A percentile compares a stretch with the other conserved stretches of the same genome.
phyloP scores from a whole-genome alignment of 2,797 vertebrate genomes.

The Sebastes vulpes region DNA sequence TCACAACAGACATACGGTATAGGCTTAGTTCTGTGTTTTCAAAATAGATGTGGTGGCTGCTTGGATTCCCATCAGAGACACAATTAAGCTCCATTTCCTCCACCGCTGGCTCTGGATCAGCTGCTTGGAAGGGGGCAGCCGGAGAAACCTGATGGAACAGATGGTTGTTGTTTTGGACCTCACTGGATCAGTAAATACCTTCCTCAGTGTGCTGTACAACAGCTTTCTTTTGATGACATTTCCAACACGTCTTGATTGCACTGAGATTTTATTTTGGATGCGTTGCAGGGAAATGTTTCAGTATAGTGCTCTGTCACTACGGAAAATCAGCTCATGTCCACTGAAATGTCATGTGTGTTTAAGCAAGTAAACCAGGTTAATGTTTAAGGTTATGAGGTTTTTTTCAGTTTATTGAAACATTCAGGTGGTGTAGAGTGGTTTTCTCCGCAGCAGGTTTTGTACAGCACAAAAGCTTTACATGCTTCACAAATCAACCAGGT shows the following conservation, averaged over 20 bases:
- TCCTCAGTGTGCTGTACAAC: background rate
- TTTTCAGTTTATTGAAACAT: background rate
- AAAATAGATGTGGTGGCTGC: background rate
- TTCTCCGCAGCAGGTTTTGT: background rate
- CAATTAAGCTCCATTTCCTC: background rate
- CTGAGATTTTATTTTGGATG: background rate
- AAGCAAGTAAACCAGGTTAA: background rate
- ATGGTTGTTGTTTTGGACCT: constrained; percentile 5
- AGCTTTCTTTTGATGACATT: background rate
- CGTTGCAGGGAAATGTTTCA: background rate
- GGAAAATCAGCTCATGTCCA: background rate
- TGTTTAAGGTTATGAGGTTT: background rate
- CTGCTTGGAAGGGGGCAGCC: background rate
- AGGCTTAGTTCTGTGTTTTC: background rate
- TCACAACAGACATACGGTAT: background rate
- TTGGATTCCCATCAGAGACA: constrained; percentile 17
- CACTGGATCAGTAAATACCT: background rate
- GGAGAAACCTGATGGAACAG: constrained; percentile 6
- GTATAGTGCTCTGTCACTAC: background rate
- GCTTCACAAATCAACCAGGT: background rate
- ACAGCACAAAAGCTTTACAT: background rate
- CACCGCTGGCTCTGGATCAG: background rate
- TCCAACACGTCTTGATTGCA: background rate
- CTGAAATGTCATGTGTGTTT: background rate
- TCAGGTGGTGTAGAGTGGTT: background rate